Base-by-base conservation (phyloP, 2,888 invertebrate genomes). In the Agonopterix alstromeriana region DNA sequence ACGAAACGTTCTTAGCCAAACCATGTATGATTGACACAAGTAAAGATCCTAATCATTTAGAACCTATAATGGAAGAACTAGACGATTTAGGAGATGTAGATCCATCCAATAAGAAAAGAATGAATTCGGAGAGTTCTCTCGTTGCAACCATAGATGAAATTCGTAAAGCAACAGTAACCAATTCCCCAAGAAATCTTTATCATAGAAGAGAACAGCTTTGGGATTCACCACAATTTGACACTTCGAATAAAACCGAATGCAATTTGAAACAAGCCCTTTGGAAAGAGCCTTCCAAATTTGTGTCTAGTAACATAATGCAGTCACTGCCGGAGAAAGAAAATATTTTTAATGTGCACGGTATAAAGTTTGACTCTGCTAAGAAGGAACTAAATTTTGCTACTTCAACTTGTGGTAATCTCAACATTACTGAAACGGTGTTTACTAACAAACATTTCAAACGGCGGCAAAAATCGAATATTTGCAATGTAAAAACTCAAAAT, bases 61-160 rank as follows among this genome's bases (percentile, higher is more conserved):
- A 90, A 65, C 90, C 90, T 3, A 90, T 90, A 45, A 57, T 88
- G 54, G 91, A 91, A 69, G 92, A 92, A 61, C 73, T 90, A 38
- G 91, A 91, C 56, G 91, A 91, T 55, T 64, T 89, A 44, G 81
- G 79, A n/a, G 88, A 89, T 49, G 69, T 85, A 54, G 85, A 85
- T 49, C 64, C 67, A 35, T 69, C 76, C 27, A 77, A 65, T 56
- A 80, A 89, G 66, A 77, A 87, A 60, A 72, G 82, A 55, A 65
- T 85, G 41, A 88, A 83, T 63, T 89, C 90, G 17, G 90, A 90
- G 64, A 91, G 91, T 65, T 90, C 91, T 7, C 71, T 92, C 7
- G 92, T 92, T 7, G 91, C 91, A 9, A 92, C 92, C 2, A 92
- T 92, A 52, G 92, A 92, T 63, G 91, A 92, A 77, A 92, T 92